Evolutionary conservation across 2,797 vertebrate species (phyloP).

Genomic region (Psittacula echo): DNA sequence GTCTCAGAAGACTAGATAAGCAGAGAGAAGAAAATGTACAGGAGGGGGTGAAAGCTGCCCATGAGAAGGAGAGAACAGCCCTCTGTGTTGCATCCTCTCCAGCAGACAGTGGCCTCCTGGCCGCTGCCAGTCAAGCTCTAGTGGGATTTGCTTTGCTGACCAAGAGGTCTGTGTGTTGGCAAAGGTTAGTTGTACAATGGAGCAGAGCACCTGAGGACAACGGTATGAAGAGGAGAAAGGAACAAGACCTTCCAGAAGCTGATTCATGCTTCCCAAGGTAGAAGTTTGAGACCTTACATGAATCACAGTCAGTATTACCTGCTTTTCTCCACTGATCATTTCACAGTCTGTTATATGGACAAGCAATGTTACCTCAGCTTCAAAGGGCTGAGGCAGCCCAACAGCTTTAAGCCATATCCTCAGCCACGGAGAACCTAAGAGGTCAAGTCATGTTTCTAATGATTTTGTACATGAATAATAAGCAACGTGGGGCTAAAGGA

Average conservation of each 20-base stretch:
- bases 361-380: not conserved
- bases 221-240: not conserved
- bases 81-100: not conserved
- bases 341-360: accelerated
- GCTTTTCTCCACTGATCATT: not conserved
- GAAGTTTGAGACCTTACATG: not conserved
- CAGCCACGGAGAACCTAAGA: not conserved
- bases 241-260: not conserved
- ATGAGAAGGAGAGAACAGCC: not conserved
- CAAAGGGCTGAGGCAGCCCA: not conserved
- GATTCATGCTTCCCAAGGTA: not conserved
- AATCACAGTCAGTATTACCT: not conserved
- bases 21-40: not conserved
- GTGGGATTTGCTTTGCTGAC: not conserved
- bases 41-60: not conserved
- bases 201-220: not conserved
- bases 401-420: not conserved
- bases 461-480: not conserved
- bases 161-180: not conserved
- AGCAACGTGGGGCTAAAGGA: not conserved
- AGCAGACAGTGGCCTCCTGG: not conserved
- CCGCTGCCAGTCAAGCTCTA: not conserved
- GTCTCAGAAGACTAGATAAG: not conserved
- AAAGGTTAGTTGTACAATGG: not conserved
- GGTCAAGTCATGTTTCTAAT: not conserved